phyloP scores from a whole-genome alignment of 2,113 vertebrate genomes.

The Pachypanchax playfairii region DNA sequence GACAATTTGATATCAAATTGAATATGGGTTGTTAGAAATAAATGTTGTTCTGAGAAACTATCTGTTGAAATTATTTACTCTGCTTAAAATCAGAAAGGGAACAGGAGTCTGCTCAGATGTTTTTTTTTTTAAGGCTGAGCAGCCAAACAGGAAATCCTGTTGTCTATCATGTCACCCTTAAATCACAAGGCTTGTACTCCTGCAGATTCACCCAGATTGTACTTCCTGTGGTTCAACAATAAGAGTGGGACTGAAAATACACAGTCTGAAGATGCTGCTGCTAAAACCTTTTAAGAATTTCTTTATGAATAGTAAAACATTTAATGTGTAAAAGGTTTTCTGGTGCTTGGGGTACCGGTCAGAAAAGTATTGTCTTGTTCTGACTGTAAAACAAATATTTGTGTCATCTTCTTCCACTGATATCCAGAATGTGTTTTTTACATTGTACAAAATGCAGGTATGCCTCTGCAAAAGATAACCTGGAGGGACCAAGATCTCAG shows the following conservation, averaged over 20 bases:
- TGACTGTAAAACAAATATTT: too few species aligned
- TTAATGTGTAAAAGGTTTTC: too few species aligned
- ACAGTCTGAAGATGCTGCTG: conserved; percentile 20
- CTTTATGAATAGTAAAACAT: conserved; percentile 2
- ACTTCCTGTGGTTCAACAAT: conserved; percentile 20
- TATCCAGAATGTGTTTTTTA: too few species aligned
- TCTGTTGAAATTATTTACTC: conserved; percentile 22
- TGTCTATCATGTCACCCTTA: conserved; percentile 65
- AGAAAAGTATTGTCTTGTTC: too few species aligned
- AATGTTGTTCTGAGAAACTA: too few species aligned
- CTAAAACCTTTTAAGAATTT: not conserved
- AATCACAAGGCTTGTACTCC: conserved; percentile 14
- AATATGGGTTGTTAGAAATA: too few species aligned
- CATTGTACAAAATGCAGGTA: too few species aligned
- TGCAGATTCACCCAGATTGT: not conserved
- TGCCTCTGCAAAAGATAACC: too few species aligned
- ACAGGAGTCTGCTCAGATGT: conserved; percentile 52
- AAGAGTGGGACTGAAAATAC: conserved; percentile 17
- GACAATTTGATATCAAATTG: too few species aligned
- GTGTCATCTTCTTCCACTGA: too few species aligned
- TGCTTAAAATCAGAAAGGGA: not conserved
- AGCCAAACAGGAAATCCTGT: conserved; percentile 84
- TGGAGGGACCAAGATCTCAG: too few species aligned
- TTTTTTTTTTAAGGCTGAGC: conserved; percentile 72
- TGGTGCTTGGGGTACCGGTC: too few species aligned